These are phyloP conservation scores for Heliconius eleuchia DNA, from an alignment of 1,140 invertebrate genomes.

Conservation along the genomic window DNA sequence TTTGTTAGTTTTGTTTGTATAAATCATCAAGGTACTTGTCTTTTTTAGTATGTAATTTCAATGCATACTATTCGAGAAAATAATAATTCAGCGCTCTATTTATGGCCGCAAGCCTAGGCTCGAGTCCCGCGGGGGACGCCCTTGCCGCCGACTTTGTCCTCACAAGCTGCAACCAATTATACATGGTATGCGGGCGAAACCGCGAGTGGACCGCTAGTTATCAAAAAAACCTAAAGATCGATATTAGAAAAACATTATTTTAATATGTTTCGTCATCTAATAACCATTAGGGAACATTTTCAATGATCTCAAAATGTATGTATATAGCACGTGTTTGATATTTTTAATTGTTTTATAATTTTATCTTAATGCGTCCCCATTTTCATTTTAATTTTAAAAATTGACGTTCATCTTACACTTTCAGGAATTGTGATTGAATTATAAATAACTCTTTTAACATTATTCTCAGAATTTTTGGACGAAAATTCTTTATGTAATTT, in stretches of 20 bases:
- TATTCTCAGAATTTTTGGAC: no score
- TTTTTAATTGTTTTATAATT: neutral
- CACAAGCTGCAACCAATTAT: no score
- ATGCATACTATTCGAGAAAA: no score
- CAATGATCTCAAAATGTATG: neutral
- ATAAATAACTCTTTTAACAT: neutral
- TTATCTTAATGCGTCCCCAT: neutral
- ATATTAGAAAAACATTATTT: neutral
- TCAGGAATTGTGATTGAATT: neutral
- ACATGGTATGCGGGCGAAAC: no score
- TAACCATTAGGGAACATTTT: neutral
- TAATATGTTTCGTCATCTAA: neutral
- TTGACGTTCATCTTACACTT: neutral
- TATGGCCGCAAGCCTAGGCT: no score
- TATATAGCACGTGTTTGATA: neutral
- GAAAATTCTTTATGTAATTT: no score
- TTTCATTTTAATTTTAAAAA: slow-evolving; percentile 2
- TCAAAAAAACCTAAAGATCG: neutral
- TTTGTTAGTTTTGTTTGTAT: no score
- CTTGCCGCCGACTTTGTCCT: no score
- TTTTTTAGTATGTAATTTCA: no score
- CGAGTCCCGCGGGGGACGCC: no score
- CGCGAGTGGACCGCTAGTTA: neutral
- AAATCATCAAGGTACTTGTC: no score
- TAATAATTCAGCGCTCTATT: no score